phyloP scores from a whole-genome alignment of 2,888 invertebrate genomes.

The Campaea margaritaria region DNA sequence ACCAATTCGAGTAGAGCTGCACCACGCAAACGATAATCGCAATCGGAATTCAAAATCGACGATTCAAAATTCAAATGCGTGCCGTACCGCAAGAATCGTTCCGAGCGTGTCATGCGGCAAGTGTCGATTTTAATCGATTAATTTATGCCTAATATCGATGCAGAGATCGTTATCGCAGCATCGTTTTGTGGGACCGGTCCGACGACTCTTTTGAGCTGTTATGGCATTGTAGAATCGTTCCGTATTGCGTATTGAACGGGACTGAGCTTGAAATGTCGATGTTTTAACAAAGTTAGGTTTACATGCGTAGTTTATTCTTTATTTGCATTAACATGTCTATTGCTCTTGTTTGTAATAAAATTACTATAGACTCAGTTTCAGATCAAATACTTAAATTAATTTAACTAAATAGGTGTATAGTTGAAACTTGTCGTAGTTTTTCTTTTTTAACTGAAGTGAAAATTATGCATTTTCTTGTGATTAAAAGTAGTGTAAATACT shows the following conservation, averaged over 20 bases:
- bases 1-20: constrained; percentile 13
- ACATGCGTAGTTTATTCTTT: too few relatives aligned
- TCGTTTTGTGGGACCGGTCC: constrained; percentile 46
- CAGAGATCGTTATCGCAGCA: constrained; percentile 62
- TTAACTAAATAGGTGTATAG: too few relatives aligned
- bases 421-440: too few relatives aligned
- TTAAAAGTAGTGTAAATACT: too few relatives aligned
- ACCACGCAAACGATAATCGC: constrained; percentile 26
- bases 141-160: constrained; percentile 68
- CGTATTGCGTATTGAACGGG: constrained; percentile 21
- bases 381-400: too few relatives aligned
- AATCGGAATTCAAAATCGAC: constrained; percentile 36
- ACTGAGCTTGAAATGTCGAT: constrained; percentile 8
- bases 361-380: too few relatives aligned
- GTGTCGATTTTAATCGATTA: constrained; percentile 70
- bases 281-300: constrained; percentile 1
- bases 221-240: constrained; percentile 24
- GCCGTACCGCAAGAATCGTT: constrained; percentile 28
- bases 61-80: constrained; percentile 25
- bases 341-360: too few relatives aligned
- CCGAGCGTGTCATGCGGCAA: constrained; percentile 35
- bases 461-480: too few relatives aligned
- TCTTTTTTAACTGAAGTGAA: too few relatives aligned
- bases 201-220: constrained; percentile 22
- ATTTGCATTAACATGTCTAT: too few relatives aligned